These are phyloP conservation scores for Hartigia nigra DNA, from an alignment of 2,888 invertebrate species.

Conservation along the genomic window DNA sequence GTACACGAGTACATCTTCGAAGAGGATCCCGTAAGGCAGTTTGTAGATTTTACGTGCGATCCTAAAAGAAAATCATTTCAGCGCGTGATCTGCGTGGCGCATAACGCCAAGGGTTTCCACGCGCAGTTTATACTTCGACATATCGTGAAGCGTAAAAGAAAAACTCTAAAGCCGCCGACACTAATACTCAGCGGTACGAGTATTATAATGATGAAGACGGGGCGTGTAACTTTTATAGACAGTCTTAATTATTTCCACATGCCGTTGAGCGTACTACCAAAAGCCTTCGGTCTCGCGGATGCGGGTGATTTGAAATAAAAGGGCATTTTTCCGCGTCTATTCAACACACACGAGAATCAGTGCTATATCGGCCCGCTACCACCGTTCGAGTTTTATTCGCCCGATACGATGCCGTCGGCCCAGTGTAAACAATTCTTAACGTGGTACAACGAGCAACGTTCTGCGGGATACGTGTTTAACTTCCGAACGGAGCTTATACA, in stretches of 20 bases:
- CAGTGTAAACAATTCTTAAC: constrained; percentile 29
- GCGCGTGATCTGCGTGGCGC: constrained; percentile 17
- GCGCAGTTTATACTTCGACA: constrained; percentile 25
- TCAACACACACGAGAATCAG: constrained; percentile 38
- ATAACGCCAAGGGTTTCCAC: constrained; percentile 26
- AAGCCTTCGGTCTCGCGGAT: constrained; percentile 39
- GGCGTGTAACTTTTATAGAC: constrained; percentile 37
- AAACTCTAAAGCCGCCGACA: constrained; percentile 18
- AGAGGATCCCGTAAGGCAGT: background rate
- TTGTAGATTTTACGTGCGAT: background rate
- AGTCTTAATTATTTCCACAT: constrained; percentile 47
- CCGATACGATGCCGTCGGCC: constrained; percentile 29
- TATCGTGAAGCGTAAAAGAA: constrained; percentile 17
- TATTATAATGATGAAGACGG: constrained; percentile 27
- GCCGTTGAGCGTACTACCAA: constrained; percentile 37
- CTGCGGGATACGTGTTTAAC: constrained; percentile 36
- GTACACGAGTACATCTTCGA: background rate
- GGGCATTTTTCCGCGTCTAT: constrained; percentile 42
- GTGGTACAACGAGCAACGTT: constrained; percentile 34
- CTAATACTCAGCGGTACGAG: constrained; percentile 37
- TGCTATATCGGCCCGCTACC: constrained; percentile 39
- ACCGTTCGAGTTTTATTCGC: constrained; percentile 30
- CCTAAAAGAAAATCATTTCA: background rate
- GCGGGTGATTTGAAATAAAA: constrained; percentile 20
- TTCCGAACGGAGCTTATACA: constrained; percentile 42